Evolutionary conservation across 1,140 invertebrate species (phyloP).

Genomic region (Sycophila sp.): DNA sequence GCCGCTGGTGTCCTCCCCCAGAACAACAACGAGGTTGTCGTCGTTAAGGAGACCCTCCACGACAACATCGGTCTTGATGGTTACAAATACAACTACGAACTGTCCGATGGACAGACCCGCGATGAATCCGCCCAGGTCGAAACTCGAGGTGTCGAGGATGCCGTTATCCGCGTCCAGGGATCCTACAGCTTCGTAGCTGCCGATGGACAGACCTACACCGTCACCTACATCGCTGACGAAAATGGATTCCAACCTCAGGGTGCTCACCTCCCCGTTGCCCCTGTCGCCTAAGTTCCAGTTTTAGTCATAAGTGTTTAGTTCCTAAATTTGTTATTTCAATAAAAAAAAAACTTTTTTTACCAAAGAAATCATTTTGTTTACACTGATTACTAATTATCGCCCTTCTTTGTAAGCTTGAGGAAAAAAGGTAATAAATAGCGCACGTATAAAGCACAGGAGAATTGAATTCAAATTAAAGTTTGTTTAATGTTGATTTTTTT

Average conservation of each 20-base stretch:
- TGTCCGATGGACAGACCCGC: conserved; percentile 70
- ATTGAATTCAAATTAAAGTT: too few relatives aligned
- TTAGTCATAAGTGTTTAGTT: too few relatives aligned
- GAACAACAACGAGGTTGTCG: too few relatives aligned
- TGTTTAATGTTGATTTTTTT: too few relatives aligned
- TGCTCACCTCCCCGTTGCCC: conserved; percentile 39
- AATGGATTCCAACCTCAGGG: conserved; percentile 57
- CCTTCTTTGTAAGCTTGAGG: too few relatives aligned
- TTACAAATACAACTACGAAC: conserved; percentile 65
- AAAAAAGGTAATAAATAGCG: too few relatives aligned
- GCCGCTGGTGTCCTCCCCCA: conserved; percentile 37
- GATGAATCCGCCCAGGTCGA: conserved; percentile 67
- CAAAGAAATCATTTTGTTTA: too few relatives aligned
- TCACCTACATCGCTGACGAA: conserved; percentile 63
- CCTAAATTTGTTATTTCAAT: background rate
- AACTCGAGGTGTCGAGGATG: conserved; percentile 66
- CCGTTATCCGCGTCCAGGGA: conserved; percentile 66
- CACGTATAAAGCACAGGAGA: too few relatives aligned
- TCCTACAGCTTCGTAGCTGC: conserved; percentile 67
- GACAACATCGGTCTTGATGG: conserved; percentile 60
- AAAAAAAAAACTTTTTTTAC: background rate
- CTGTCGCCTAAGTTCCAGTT: background rate
- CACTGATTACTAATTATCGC: too few relatives aligned
- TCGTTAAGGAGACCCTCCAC: conserved; percentile 49
- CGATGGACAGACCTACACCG: conserved; percentile 52